phyloP scores from a whole-genome alignment of 2,888 invertebrate genomes.

The Tanytarsus gracilentus region DNA sequence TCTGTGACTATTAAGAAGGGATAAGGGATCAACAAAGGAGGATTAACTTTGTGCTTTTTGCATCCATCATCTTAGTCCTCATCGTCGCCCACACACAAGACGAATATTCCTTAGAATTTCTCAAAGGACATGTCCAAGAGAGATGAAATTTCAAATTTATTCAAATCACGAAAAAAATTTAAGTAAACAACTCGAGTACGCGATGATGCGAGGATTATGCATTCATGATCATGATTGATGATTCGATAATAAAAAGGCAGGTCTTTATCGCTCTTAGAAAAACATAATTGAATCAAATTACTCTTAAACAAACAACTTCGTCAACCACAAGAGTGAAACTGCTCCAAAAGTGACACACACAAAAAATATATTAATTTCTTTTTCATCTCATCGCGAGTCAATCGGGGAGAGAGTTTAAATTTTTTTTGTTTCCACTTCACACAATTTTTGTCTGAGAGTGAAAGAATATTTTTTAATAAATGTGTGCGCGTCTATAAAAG shows the following conservation, averaged over 20 bases:
- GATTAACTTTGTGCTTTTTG: slow-evolving; percentile 20
- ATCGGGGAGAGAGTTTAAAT: not conserved
- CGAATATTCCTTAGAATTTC: not conserved
- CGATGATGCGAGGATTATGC: not conserved
- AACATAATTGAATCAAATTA: slow-evolving; percentile 21
- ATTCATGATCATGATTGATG: slow-evolving; percentile 23
- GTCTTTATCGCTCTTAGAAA: slow-evolving; percentile 27
- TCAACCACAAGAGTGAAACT: not conserved
- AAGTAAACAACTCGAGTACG: slow-evolving; percentile 15
- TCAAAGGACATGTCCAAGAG: too few species aligned
- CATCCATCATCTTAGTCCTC: slow-evolving; percentile 18
- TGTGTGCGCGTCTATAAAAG: too few species aligned
- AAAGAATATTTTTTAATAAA: slow-evolving; percentile 19
- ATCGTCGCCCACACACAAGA: not conserved
- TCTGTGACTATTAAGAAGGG: slow-evolving; percentile 10
- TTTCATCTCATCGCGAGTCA: not conserved
- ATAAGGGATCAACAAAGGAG: slow-evolving; percentile 13
- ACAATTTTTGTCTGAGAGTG: not conserved
- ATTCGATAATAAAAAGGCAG: slow-evolving; percentile 20
- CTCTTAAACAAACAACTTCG: slow-evolving; percentile 16
- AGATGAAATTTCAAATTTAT: too few species aligned
- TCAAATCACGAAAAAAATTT: slow-evolving; percentile 27
- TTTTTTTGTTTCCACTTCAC: slow-evolving; percentile 12
- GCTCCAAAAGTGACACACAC: too few species aligned
- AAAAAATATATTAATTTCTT: slow-evolving; percentile 22